Evolutionary conservation across 2,888 invertebrate genomes (phyloP).

Genomic region (Caenorhabditis uteleia): DNA sequence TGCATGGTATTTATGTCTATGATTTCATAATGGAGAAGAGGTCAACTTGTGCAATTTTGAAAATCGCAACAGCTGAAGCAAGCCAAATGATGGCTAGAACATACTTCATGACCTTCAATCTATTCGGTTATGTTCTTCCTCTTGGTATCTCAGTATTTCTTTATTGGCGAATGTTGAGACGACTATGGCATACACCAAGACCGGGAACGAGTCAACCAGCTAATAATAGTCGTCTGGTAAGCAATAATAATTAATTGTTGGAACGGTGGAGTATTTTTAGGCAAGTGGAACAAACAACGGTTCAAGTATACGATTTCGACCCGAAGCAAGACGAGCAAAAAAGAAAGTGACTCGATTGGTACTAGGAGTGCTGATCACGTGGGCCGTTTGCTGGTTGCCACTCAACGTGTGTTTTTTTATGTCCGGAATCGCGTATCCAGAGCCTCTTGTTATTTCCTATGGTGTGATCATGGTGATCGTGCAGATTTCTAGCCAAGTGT

Average conservation of each 20-base stretch:
- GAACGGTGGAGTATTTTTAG: too few species aligned
- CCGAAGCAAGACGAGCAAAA: conserved; percentile 63
- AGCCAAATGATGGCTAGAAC: conserved; percentile 53
- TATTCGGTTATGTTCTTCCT: conserved; percentile 87
- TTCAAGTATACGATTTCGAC: conserved; percentile 48
- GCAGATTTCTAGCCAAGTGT: conserved; percentile 66
- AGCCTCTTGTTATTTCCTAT: conserved; percentile 60
- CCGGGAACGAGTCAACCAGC: conserved; percentile 45
- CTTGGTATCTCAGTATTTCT: conserved; percentile 84
- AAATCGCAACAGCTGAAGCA: conserved; percentile 58
- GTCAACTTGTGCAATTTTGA: conserved; percentile 63
- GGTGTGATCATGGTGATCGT: conserved; percentile 64
- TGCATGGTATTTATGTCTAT: conserved; percentile 58
- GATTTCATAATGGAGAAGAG: conserved; percentile 62
- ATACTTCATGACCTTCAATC: conserved; percentile 81
- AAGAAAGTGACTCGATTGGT: conserved; percentile 84
- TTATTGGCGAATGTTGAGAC: conserved; percentile 86
- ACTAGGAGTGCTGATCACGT: conserved; percentile 78
- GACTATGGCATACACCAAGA: conserved; percentile 78
- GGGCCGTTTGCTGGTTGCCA: conserved; percentile 92
- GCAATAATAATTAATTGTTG: background rate
- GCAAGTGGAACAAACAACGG: conserved; percentile 5
- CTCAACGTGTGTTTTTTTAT: conserved; percentile 79
- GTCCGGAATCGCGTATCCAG: conserved; percentile 65
- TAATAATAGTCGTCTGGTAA: conserved; percentile 10